Conservation (phyloP, 2,797 vertebrate genomes). For the Dallia pectoralis region DNA sequence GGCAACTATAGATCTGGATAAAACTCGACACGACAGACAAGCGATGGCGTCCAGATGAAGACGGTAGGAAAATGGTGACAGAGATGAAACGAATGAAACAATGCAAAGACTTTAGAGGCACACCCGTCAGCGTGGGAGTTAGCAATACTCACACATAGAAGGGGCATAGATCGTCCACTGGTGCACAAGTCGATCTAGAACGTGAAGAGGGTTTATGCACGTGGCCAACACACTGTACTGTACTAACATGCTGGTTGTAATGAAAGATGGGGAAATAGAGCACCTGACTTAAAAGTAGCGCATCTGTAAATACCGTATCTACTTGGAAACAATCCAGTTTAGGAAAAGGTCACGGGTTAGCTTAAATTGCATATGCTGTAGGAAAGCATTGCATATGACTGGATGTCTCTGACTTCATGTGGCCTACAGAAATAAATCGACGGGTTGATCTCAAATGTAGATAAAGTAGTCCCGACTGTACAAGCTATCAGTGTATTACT, state of each 20-base stretch:
- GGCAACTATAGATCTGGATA: slow-evolving; percentile 36
- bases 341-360: background rate
- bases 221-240: slow-evolving; percentile 79
- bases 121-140: slow-evolving; percentile 68
- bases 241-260: slow-evolving; percentile 75
- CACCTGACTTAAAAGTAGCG: slow-evolving; percentile 8
- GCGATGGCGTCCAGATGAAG: background rate
- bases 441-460: background rate
- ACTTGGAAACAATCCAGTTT: background rate
- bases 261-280: slow-evolving; percentile 62
- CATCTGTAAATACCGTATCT: background rate
- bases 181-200: slow-evolving; percentile 97
- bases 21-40: slow-evolving; percentile 16
- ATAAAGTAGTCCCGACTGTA: background rate
- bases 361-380: background rate
- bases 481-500: background rate
- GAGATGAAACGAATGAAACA: slow-evolving; percentile 28
- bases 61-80: background rate
- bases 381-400: background rate
- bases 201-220: slow-evolving; percentile 88
- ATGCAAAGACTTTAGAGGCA: slow-evolving; percentile 37
- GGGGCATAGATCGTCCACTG: slow-evolving; percentile 91
- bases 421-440: background rate
- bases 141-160: slow-evolving; percentile 98
- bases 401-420: background rate